Conservation (phyloP, 2,797 vertebrate species). For the Sebastes elongatus region DNA sequence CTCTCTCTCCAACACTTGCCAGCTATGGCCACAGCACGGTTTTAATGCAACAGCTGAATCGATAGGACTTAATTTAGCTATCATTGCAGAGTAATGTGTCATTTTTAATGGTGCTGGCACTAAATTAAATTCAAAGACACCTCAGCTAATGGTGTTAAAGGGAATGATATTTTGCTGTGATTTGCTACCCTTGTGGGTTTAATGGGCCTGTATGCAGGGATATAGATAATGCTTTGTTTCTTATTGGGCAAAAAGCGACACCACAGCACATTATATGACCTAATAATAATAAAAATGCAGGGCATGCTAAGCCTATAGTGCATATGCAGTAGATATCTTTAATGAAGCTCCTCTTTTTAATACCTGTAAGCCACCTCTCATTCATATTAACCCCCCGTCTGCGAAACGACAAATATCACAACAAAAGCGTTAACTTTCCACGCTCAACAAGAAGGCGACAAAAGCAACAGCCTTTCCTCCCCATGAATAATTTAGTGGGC, state of each 20-base stretch:
- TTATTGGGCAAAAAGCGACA: constrained; percentile 49
- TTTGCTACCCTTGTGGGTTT: constrained; percentile 70
- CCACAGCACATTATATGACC: constrained; percentile 44
- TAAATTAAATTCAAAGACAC: constrained; percentile 84
- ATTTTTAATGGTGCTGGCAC: constrained; percentile 81
- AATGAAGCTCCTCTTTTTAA: constrained; percentile 34
- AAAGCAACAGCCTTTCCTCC: constrained; percentile 82
- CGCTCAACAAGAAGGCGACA: constrained; percentile 73
- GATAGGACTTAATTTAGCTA: constrained; percentile 83
- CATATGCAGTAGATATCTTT: background rate
- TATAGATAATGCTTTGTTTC: constrained; percentile 59
- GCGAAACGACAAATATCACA: constrained; percentile 68
- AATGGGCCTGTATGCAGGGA: constrained; percentile 60
- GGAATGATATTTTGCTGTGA: constrained; percentile 77
- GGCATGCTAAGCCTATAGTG: background rate
- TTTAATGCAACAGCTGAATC: constrained; percentile 81
- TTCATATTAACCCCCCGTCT: constrained; percentile 49
- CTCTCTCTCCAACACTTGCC: constrained; percentile 56
- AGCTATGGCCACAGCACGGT: constrained; percentile 64
- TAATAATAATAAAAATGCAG: constrained; percentile 58
- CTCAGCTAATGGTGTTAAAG: constrained; percentile 80
- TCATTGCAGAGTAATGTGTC: constrained; percentile 83
- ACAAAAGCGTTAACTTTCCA: constrained; percentile 78
- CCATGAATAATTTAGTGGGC: constrained; percentile 82
- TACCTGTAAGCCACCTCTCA: constrained; percentile 54